phyloP scores from a whole-genome alignment of 2,888 invertebrate genomes.

The Callosobruchus maculatus region DNA sequence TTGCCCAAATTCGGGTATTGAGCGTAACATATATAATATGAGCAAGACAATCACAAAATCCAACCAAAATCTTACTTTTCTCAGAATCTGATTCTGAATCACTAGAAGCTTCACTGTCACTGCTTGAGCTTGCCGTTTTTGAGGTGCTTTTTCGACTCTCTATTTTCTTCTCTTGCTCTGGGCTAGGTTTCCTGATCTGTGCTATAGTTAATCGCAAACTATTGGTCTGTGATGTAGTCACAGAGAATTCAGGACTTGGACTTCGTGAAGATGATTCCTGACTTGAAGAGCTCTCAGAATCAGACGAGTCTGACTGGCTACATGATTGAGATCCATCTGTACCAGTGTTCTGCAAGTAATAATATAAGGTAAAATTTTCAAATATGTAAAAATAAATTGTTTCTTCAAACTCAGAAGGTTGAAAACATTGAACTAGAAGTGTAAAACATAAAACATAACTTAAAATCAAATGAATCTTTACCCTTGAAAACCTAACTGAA shows the following conservation, averaged over 20 bases:
- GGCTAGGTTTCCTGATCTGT: constrained; percentile 54
- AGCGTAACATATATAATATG: too few species aligned
- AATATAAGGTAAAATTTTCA: not conserved
- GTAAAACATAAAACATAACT: too few species aligned
- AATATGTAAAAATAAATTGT: too few species aligned
- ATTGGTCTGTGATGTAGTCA: constrained; percentile 58
- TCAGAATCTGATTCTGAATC: constrained; percentile 45
- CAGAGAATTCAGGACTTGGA: constrained; percentile 56
- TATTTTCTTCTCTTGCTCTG: constrained; percentile 32
- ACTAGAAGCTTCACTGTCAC: constrained; percentile 44
- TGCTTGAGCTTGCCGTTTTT: constrained; percentile 52
- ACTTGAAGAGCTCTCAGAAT: constrained; percentile 47
- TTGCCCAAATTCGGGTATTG: too few species aligned
- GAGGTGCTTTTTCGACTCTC: constrained; percentile 26
- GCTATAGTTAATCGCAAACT: constrained; percentile 61
- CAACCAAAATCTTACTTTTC: constrained; percentile 13
- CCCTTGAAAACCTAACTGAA: too few species aligned
- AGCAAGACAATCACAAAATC: too few species aligned
- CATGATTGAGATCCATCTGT: constrained; percentile 48
- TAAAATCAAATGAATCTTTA: too few species aligned
- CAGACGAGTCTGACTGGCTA: constrained; percentile 47
- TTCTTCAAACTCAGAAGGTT: too few species aligned
- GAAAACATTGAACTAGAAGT: too few species aligned
- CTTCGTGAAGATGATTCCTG: constrained; percentile 44
- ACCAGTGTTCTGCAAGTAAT: constrained; percentile 48